A percentile compares a stretch with the other conserved stretches of the same genome.
These are phyloP conservation scores for Bothrops jararaca DNA, from an alignment of 2,113 vertebrate genomes.

Conservation along the genomic window DNA sequence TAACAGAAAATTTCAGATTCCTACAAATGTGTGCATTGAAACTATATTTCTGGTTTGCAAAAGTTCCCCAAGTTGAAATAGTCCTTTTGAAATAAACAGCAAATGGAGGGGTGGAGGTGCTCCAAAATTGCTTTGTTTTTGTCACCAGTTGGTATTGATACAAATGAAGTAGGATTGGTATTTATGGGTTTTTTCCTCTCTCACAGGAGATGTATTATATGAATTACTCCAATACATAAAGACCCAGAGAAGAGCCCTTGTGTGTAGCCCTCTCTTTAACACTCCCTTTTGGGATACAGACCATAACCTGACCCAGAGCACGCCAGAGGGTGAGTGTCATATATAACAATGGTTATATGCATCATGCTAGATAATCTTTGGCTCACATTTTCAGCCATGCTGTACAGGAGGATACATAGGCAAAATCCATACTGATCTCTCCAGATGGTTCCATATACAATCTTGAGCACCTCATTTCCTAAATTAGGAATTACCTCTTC, in stretches of 20 bases:
- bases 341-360: background rate
- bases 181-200: background rate
- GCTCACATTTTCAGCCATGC: background rate
- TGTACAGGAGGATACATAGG: background rate
- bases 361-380: background rate
- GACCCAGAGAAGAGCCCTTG: constrained; percentile 74
- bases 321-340: constrained; percentile 49
- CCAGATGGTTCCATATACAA: background rate
- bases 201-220: constrained; percentile 86
- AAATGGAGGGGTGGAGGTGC: background rate
- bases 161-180: background rate
- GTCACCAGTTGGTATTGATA: background rate
- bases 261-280: constrained; percentile 58
- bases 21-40: background rate
- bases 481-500: background rate
- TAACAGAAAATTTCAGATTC: background rate
- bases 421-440: background rate
- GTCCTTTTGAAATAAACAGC: background rate
- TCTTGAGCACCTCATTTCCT: background rate
- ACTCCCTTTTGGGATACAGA: constrained; percentile 36
- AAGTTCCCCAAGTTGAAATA: background rate
- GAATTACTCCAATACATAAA: constrained; percentile 88
- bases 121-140: background rate
- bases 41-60: background rate
- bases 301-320: constrained; percentile 6